A percentile compares a stretch with the other conserved stretches of the same genome.
phyloP scores from a whole-genome alignment of 53 echinoderm and acorn worm species.

The Holothuria leucospilota region DNA sequence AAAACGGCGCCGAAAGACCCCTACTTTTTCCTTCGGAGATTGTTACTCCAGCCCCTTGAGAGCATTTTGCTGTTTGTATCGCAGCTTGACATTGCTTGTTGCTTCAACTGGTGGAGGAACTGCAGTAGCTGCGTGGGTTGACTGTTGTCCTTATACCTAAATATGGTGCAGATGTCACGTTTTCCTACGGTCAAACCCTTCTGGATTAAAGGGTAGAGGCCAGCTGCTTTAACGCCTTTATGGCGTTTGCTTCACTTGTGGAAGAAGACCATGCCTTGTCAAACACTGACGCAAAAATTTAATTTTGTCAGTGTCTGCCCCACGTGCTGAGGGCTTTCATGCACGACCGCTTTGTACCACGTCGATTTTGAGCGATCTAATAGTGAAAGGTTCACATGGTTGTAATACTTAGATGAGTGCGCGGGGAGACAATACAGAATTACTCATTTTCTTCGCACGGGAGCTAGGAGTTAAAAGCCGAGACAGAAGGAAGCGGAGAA shows the following conservation, averaged over 20 bases:
- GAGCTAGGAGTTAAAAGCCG: too few relatives aligned
- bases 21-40: background rate
- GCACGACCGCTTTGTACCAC: background rate
- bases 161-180: background rate
- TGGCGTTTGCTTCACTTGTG: background rate
- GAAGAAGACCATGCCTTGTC: background rate
- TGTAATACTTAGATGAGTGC: slow-evolving; percentile 52
- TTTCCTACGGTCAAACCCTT: background rate
- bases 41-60: background rate
- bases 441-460: slow-evolving; percentile 37
- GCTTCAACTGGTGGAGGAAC: background rate
- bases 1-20: slow-evolving; percentile 7
- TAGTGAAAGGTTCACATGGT: slow-evolving; percentile 54
- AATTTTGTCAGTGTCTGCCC: slow-evolving; percentile 24
- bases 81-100: background rate
- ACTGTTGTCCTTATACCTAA: background rate
- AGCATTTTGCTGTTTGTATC: background rate
- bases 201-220: background rate
- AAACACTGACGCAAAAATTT: background rate
- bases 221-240: slow-evolving; percentile 3
- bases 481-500: too few relatives aligned
- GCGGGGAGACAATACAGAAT: slow-evolving; percentile 57
- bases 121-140: background rate
- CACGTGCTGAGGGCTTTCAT: background rate
- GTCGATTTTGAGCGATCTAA: background rate